These are phyloP conservation scores for Cyrtonyx montezumae DNA, from an alignment of 2,113 vertebrate species.

Conservation along the genomic window DNA sequence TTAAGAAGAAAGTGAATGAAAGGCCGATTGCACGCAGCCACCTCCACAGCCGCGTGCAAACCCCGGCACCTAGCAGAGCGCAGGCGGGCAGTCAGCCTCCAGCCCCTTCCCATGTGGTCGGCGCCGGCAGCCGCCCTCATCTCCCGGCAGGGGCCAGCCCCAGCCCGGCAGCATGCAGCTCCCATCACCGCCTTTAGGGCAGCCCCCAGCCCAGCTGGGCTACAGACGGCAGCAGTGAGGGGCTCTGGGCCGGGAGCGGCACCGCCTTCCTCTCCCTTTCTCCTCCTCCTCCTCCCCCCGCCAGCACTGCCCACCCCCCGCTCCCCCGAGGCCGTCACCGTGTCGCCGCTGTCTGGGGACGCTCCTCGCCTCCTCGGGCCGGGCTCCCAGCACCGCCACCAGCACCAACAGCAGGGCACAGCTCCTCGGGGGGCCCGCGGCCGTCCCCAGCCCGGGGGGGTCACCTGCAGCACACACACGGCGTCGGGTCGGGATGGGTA, in stretches of 20 bases:
- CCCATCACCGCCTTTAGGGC: not conserved
- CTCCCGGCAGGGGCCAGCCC: not conserved
- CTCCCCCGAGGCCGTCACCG: not conserved
- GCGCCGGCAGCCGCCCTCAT: not conserved
- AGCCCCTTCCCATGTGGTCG: not conserved
- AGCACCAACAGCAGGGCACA: not conserved
- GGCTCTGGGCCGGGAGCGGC: not conserved
- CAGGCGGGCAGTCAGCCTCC: rapidly evolving
- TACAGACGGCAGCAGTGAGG: not conserved
- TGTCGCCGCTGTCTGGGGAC: not conserved
- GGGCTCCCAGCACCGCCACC: not conserved
- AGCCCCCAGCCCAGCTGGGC: not conserved
- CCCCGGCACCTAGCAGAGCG: rapidly evolving
- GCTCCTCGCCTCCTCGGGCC: not conserved
- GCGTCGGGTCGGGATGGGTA: too few relatives aligned
- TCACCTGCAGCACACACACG: not conserved
- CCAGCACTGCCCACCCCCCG: not conserved
- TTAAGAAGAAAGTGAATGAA: not conserved
- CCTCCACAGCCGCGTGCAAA: not conserved
- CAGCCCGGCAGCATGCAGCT: not conserved
- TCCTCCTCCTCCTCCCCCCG: not conserved
- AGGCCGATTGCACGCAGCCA: not conserved
- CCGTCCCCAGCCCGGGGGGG: not conserved
- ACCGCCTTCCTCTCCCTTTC: not conserved
- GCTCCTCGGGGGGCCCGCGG: not conserved